Evolutionary conservation across 2,888 invertebrate genomes (phyloP).

Genomic region (Ichneumon xanthorius): DNA sequence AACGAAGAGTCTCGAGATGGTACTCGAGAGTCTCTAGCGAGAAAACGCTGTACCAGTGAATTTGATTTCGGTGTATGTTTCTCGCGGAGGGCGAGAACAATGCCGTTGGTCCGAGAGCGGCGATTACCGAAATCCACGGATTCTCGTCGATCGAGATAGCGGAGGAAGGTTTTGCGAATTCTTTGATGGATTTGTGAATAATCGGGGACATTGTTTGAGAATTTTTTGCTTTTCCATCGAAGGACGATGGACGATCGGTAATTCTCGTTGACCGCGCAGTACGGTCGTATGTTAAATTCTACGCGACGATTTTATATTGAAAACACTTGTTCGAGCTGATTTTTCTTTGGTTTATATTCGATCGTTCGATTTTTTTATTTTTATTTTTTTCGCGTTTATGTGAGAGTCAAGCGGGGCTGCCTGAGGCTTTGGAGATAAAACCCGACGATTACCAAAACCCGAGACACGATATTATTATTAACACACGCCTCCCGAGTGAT

Average conservation of each 20-base stretch:
- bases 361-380: constrained; percentile 7
- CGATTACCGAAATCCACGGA: neutral
- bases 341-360: constrained; percentile 32
- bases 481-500: constrained; percentile 68
- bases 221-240: neutral
- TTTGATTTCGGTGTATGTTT: constrained; percentile 24
- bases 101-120: no score
- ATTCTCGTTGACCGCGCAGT: neutral
- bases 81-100: neutral
- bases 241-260: constrained; percentile 1
- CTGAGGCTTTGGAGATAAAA: constrained; percentile 1
- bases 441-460: constrained; percentile 59
- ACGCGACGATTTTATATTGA: neutral
- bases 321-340: neutral
- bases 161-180: neutral
- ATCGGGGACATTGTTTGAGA: neutral
- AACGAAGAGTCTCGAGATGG: constrained; percentile 52
- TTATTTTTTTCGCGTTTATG: neutral
- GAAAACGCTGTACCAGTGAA: constrained; percentile 47
- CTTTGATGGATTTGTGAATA: neutral
- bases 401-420: constrained; percentile 9
- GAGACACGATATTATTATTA: constrained; percentile 46
- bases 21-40: constrained; percentile 51
- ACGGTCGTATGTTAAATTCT: neutral
- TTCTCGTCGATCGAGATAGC: constrained; percentile 12